Percentiles rank a stretch among this genome's conserved stretches.
Evolutionary conservation across 2,888 invertebrate species (phyloP).

Genomic region (Microplitis manilae): DNA sequence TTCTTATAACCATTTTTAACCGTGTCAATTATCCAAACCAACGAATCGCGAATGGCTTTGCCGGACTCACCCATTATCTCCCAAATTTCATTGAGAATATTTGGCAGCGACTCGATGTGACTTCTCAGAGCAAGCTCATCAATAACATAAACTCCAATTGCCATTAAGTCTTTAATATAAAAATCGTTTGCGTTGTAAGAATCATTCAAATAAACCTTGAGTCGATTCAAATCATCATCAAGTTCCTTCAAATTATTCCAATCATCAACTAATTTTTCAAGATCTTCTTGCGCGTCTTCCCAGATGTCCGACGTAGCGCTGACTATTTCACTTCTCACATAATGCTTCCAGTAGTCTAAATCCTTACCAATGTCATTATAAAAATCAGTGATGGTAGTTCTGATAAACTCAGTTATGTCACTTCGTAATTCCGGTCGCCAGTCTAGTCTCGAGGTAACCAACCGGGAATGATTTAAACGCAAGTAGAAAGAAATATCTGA

Average conservation of each 20-base stretch:
- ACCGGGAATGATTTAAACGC: constrained; percentile 86
- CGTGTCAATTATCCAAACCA: constrained; percentile 82
- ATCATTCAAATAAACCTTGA: constrained; percentile 81
- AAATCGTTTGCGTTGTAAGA: constrained; percentile 88
- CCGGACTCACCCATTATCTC: constrained; percentile 90
- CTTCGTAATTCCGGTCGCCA: constrained; percentile 85
- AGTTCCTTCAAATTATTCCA: constrained; percentile 80
- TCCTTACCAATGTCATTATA: constrained; percentile 73
- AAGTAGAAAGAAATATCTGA: constrained; percentile 86
- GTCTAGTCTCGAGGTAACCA: constrained; percentile 83
- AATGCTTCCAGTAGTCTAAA: constrained; percentile 78
- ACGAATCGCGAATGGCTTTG: constrained; percentile 82
- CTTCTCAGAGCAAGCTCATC: constrained; percentile 85
- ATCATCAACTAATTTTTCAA: constrained; percentile 82
- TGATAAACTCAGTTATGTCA: constrained; percentile 75
- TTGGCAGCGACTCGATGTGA: constrained; percentile 85
- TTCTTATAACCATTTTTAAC: constrained; percentile 82
- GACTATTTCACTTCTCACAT: constrained; percentile 80
- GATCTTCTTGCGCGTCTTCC: constrained; percentile 82
- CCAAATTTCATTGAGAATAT: constrained; percentile 87
- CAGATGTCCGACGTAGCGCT: constrained; percentile 81
- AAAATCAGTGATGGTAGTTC: constrained; percentile 69
- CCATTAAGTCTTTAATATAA: constrained; percentile 84
- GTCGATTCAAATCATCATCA: constrained; percentile 81
- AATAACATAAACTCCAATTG: constrained; percentile 79